Base-by-base conservation (phyloP, 1,140 invertebrate species). In the Atopsyche davidsoni region DNA sequence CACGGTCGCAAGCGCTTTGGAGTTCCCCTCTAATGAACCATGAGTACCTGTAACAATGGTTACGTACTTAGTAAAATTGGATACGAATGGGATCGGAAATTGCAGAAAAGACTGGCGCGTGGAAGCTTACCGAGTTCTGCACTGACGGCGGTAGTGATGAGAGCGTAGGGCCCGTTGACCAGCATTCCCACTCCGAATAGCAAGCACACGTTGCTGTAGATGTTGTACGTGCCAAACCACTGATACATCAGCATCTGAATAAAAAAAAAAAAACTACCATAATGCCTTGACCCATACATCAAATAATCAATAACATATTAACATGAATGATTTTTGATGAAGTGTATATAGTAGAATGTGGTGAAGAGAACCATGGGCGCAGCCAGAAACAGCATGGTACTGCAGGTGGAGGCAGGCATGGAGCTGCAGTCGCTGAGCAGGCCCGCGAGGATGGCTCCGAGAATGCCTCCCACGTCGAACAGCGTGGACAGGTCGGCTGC, bases 61-160 rank as follows among this genome's bases (percentile, higher is more conserved):
- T 28, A 6, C 6, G 24, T 28, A 28, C 6, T 28, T 28, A 28
- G n/a, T 28, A n/a, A n/a, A 28, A 28, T 28, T 28, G 25, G n/a
- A 6, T 28, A 28, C 6, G 25, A 6, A n/a, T 7, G 25, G n/a
- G 25, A n/a, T 28, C 6, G 25, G 6, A 23, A 22, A 10, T 4
- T 36, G 22, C n/a, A 10, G 13, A 44, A 42, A 13, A 13, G 7
- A 28, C 58, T 61, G 4, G 23, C 4, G 32, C 17, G 32, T 43
- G 10, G 16, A 43, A 39, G 36, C 24, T 46, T 89, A 55, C 92
- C 94, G 1, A 97, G 72, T 66, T 97, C 93, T 9, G 94, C 90
- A 40, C 92, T 93, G 34, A 98, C 92, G 1, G 92, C 92, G 4
- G 95, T 97, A 10, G 94, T 97, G 62, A 98, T 97, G 14, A 98